These are phyloP conservation scores for Coracias cyanogaster DNA, from an alignment of 2,797 vertebrate species.

Conservation along the genomic window DNA sequence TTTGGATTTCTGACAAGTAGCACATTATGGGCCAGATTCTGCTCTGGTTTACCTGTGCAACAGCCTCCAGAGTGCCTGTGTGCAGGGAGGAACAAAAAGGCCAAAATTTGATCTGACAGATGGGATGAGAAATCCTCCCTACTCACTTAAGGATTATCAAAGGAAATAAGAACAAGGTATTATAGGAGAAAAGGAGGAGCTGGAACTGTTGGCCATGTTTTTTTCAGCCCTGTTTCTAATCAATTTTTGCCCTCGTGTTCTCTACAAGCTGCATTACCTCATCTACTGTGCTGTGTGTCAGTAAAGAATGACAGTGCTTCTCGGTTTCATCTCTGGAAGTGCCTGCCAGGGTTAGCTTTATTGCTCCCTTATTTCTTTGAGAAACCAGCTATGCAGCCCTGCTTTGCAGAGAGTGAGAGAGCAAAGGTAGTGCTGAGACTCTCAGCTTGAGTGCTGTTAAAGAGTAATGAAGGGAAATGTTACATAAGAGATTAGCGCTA, in stretches of 20 bases:
- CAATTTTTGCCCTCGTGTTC: background rate
- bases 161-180: background rate
- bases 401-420: background rate
- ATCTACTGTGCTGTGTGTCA: background rate
- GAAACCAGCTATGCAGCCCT: slow-evolving; percentile 2
- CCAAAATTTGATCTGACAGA: background rate
- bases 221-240: background rate
- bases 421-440: background rate
- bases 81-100: background rate
- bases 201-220: background rate
- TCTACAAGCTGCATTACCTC: background rate
- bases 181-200: background rate
- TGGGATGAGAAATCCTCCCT: background rate
- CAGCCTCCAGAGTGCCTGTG: background rate
- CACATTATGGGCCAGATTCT: slow-evolving; percentile 1
- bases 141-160: background rate
- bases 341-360: slow-evolving; percentile 14
- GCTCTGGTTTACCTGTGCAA: background rate
- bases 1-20: slow-evolving; percentile 35
- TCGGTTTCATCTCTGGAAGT: background rate
- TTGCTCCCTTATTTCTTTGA: background rate
- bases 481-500: slow-evolving; percentile 38
- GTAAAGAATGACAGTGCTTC: background rate
- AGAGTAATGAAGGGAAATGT: slow-evolving; percentile 44
- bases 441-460: slow-evolving; percentile 58